These are phyloP conservation scores for Megalopta genalis DNA, from an alignment of 1,140 invertebrate genomes.

Conservation along the genomic window DNA sequence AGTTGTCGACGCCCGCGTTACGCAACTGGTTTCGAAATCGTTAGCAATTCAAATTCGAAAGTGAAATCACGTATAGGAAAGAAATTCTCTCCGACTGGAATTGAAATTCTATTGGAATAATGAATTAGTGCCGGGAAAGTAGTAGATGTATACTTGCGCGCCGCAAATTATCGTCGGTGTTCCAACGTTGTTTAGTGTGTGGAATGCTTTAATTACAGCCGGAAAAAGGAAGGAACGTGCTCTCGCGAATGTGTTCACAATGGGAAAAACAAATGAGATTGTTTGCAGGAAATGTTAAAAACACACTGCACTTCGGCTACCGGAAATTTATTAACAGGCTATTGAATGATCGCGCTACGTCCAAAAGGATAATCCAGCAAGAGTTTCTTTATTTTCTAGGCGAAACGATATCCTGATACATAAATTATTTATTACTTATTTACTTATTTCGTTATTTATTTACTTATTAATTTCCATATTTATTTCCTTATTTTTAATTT, in stretches of 20 bases:
- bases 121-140: background rate
- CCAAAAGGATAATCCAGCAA: too few relatives aligned
- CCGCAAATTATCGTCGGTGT: background rate
- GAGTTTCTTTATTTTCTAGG: too few relatives aligned
- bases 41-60: constrained; percentile 30
- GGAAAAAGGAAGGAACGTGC: background rate
- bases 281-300: too few relatives aligned
- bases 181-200: background rate
- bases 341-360: too few relatives aligned
- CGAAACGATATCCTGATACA: too few relatives aligned
- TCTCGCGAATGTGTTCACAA: background rate
- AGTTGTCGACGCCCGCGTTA: background rate
- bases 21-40: background rate
- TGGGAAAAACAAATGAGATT: too few relatives aligned
- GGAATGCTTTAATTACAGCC: background rate
- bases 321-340: too few relatives aligned
- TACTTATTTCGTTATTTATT: too few relatives aligned
- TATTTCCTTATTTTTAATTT: too few relatives aligned
- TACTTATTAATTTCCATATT: too few relatives aligned
- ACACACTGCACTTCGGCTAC: too few relatives aligned
- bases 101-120: constrained; percentile 2
- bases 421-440: too few relatives aligned
- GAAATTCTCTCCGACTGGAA: background rate
- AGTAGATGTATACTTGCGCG: background rate
- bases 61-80: constrained; percentile 1